Base-by-base conservation (phyloP, 2,888 invertebrate genomes). In the Taphrorychus bicolor region DNA sequence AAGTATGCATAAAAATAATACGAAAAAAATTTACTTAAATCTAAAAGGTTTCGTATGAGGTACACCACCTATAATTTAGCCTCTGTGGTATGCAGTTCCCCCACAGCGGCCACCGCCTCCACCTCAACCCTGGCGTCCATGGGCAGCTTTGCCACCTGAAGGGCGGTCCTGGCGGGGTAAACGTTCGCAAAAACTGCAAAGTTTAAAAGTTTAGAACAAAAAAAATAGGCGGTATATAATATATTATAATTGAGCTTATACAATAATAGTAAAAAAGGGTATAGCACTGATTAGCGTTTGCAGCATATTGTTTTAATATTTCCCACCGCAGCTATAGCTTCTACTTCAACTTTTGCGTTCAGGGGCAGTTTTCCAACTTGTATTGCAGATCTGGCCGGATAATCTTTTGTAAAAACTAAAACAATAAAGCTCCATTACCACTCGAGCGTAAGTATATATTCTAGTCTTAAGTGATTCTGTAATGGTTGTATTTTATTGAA, bases 131-230 rank as follows among this genome's bases (percentile, higher is more conserved):
- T 85, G 0, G 93, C 94, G 65, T 88, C 89, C 83, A 90, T 80
- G 1, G 95, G 95, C 67, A 95, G 82, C 72, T 88, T 89, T 59
- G 87, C 91, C 51, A 93, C 95, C 84, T 96, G 93, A 78, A 88
- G 93, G 11, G 93, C 91, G 58, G 93, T 92, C 67, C 96, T 87
- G 0, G 95, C 95, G 48, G 95, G 96, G 76, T 83, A 90, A 72
- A 90, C 87, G 76, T 87, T 87, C 11, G 85, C 84, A 80, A 95
- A 94, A 85, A 87, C 94, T 94, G 84, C 1, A 40, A 85, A 9
- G 7, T 32, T 32, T 24, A 5, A 24, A 5, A 5, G 4, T 24
- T 32, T 32, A 32, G 7, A 32, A 32, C 11, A 32, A 32, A 11
- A 32, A 32, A 9, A 7, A 32, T 32, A 32, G 32, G 32, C 7